Percentiles rank a stretch among this genome's conserved stretches.
These are phyloP conservation scores for Drosophila mayaguana DNA, from an alignment of 2,888 invertebrate genomes.

Conservation along the genomic window DNA sequence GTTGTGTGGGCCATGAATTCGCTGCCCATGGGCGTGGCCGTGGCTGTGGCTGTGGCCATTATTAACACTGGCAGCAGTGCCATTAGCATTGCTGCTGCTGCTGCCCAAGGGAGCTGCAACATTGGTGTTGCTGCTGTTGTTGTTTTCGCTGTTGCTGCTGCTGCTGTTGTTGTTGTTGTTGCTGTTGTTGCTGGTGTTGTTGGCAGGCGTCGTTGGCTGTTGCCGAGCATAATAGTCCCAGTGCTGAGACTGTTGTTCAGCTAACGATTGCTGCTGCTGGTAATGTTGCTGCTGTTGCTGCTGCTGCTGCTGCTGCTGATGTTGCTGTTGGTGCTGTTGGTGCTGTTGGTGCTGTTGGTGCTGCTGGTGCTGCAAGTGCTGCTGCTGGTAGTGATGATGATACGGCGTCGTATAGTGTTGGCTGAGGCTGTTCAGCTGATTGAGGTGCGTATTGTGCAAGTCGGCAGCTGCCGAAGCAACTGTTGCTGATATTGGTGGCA, in stretches of 20 bases:
- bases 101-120: constrained; percentile 59
- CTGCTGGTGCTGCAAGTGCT: constrained; percentile 62
- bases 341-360: constrained; percentile 61
- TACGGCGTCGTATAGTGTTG: constrained; percentile 81
- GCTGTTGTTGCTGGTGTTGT: constrained; percentile 61
- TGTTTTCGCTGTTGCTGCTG: constrained; percentile 68
- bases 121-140: constrained; percentile 60
- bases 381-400: constrained; percentile 67
- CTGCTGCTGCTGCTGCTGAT: constrained; percentile 62
- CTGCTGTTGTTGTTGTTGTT: constrained; percentile 55
- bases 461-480: constrained; percentile 68
- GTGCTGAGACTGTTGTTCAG: constrained; percentile 75
- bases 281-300: constrained; percentile 58
- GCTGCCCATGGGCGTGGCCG: constrained; percentile 43
- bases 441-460: constrained; percentile 82
- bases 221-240: constrained; percentile 84
- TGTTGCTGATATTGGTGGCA: constrained; percentile 58
- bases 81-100: constrained; percentile 61
- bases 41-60: constrained; percentile 30
- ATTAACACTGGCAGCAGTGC: constrained; percentile 46
- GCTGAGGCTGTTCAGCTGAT: constrained; percentile 82
- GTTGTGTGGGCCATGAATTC: constrained; percentile 35
- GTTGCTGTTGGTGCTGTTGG: constrained; percentile 43
- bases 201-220: constrained; percentile 55
- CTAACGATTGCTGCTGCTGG: constrained; percentile 59